phyloP scores from a whole-genome alignment of 2,113 vertebrate species.

The Anolis sagrei region DNA sequence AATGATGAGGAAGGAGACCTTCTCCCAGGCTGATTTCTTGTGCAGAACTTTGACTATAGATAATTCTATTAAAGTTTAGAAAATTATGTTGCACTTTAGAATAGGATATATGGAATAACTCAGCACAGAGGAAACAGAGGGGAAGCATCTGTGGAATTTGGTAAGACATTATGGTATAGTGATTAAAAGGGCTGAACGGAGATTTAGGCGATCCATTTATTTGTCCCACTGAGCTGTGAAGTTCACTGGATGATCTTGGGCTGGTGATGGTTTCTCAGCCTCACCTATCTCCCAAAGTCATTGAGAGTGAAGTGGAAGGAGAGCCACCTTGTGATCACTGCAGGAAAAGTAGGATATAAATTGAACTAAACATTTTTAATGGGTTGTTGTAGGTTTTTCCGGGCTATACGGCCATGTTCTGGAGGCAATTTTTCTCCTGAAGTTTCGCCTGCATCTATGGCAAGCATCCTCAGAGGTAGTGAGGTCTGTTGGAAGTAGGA shows the following conservation, averaged over 20 bases:
- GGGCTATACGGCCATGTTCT: no score
- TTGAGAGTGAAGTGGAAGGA: no score
- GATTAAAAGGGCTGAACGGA: background rate
- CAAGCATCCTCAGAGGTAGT: no score
- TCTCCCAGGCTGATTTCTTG: background rate
- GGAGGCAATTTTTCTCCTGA: no score
- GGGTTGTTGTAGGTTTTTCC: no score
- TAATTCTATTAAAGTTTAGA: conserved; percentile 28
- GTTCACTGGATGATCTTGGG: no score
- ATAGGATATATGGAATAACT: background rate
- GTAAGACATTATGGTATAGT: background rate
- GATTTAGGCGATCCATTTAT: no score
- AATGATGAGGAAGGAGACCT: background rate
- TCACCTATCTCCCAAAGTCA: no score
- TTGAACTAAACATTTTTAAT: background rate
- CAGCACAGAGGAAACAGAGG: background rate
- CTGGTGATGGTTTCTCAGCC: no score
- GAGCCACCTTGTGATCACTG: background rate
- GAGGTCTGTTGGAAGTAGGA: no score
- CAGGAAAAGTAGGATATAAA: background rate
- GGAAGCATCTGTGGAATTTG: background rate
- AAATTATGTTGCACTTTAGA: conserved; percentile 2
- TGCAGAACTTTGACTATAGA: conserved; percentile 36
- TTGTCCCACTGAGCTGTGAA: no score
- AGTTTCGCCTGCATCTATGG: no score